Conservation (phyloP, 2,797 vertebrate genomes). For the Pitangus sulphuratus region DNA sequence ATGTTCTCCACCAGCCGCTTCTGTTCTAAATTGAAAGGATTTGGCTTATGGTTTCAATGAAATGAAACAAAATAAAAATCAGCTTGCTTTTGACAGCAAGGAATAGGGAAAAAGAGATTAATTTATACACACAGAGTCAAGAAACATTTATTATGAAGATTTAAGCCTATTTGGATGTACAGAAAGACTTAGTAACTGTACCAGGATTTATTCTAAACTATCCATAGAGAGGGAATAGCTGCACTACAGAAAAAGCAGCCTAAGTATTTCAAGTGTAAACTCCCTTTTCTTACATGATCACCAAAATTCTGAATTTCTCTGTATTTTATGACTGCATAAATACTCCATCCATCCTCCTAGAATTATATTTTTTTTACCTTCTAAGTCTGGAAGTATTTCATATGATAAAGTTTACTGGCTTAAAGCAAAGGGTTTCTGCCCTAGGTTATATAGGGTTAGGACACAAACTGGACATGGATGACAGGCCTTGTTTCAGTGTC, state of each 20-base stretch:
- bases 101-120: not conserved
- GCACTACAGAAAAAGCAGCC: not conserved
- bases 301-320: not conserved
- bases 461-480: not conserved
- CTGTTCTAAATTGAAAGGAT: not conserved
- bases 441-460: not conserved
- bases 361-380: not conserved
- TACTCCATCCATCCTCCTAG: not conserved
- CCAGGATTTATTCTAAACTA: not conserved
- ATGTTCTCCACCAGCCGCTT: not conserved
- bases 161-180: not conserved
- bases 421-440: not conserved
- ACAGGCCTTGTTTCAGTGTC: not conserved
- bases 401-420: not conserved
- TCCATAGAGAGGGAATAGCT: not conserved
- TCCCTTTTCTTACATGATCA: not conserved
- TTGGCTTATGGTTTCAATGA: not conserved
- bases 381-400: not conserved
- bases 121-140: not conserved
- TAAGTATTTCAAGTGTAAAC: not conserved
- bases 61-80: constrained; percentile 3
- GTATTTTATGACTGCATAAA: not conserved
- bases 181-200: not conserved
- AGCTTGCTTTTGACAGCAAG: not conserved
- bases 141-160: not conserved